Conservation (phyloP, 2,888 invertebrate species). For the Strigamia crassipes region DNA sequence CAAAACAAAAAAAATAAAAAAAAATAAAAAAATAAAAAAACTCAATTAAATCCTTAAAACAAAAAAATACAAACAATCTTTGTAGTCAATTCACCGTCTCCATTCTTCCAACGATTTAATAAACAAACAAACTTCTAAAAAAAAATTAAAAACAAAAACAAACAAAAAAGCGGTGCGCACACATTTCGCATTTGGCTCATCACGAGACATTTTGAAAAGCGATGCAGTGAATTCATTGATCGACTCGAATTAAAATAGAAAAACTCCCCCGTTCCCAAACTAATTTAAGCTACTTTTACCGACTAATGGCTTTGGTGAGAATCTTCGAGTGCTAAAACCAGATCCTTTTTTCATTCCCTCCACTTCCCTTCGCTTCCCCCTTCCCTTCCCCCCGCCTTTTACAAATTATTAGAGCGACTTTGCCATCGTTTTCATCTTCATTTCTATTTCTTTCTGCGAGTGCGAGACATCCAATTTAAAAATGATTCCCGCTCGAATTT, state of each 20-base stretch:
- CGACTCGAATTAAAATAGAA: constrained; percentile 20
- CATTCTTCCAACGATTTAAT: not conserved
- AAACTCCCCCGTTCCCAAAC: constrained; percentile 30
- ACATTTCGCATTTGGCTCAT: not conserved
- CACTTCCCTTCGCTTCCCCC: not conserved
- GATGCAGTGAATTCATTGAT: not conserved
- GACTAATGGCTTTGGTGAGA: constrained; percentile 42
- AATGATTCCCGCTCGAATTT: constrained; percentile 12
- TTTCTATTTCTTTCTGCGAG: not conserved
- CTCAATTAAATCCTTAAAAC: not conserved
- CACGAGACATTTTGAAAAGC: not conserved
- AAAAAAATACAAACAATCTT: not conserved
- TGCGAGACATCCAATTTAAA: constrained; percentile 34
- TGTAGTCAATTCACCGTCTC: not conserved
- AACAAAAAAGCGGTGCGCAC: not conserved
- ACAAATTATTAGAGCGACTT: constrained; percentile 18
- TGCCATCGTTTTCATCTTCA: constrained; percentile 31
- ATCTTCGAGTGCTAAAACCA: constrained; percentile 36
- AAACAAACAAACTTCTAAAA: not conserved
- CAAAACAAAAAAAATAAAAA: not conserved
- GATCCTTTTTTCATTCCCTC: constrained; percentile 30
- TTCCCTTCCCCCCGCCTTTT: not conserved
- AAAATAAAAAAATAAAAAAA: not conserved
- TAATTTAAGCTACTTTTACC: constrained; percentile 42
- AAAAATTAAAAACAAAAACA: not conserved